These are phyloP conservation scores for Pandion haliaetus DNA, from an alignment of 2,113 vertebrate species.

Conservation along the genomic window DNA sequence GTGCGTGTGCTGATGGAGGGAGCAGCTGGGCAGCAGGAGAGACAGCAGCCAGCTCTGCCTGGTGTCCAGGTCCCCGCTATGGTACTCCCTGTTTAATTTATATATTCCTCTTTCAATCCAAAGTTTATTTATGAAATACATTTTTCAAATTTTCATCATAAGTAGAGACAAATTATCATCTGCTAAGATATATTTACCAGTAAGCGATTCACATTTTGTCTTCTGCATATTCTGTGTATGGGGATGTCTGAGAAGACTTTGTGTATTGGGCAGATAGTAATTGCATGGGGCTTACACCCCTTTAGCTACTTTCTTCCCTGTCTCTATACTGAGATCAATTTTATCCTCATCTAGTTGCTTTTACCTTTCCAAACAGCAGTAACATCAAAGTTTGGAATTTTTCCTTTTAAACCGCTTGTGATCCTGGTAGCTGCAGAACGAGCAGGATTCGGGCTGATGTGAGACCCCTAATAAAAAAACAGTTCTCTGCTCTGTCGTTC, in stretches of 20 bases:
- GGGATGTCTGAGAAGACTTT: neutral
- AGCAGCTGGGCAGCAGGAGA: neutral
- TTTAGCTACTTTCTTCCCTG: neutral
- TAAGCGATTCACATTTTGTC: neutral
- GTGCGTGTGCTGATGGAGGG: neutral
- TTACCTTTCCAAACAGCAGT: neutral
- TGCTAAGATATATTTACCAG: neutral
- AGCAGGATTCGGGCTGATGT: neutral
- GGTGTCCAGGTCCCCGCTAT: neutral
- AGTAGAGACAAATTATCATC: neutral
- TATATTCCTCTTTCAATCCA: neutral
- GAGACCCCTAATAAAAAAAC: no score
- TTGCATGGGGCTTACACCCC: neutral
- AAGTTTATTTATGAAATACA: neutral
- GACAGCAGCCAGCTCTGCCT: neutral
- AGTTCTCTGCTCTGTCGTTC: neutral
- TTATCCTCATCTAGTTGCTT: neutral
- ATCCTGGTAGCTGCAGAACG: neutral
- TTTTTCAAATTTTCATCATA: neutral
- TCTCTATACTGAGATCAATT: neutral
- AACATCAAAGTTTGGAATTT: neutral
- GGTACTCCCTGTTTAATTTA: neutral
- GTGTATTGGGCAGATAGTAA: neutral
- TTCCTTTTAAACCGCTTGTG: neutral
- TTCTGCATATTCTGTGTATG: accelerated